Evolutionary conservation across 2,888 invertebrate species (phyloP), one percentile per base, ranked within the genome.

Genomic region (Leptopilina drosophilae): DNA sequence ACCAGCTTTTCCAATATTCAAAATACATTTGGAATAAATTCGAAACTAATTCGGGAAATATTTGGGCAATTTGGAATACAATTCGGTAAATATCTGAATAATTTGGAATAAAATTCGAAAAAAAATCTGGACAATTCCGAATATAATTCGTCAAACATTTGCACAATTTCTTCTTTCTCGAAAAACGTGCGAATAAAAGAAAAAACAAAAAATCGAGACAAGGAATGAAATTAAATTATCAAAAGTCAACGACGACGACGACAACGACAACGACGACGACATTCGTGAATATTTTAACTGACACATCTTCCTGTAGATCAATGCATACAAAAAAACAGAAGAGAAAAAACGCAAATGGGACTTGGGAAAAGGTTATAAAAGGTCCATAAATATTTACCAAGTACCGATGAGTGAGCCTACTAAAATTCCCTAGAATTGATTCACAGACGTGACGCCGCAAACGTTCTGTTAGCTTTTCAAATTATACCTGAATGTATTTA

Each of bases 381-480:
- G 73, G 73, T 73, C 56, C 56, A 73, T 73, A 73, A 73, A 73
- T 73, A 73, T 73, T 73, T 56, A 59, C 56, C 15, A 73, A 73
- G 73, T 73, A 73, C 56, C 73, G 56, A 73, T 73, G 56, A 73
- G 49, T n/a, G 73, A 73, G 73, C 15, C 53, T 73, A 73, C 73
- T 73, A 73, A 73, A 73, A 73, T 73, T 73, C 73, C 73, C 73
- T 73, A 73, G 73, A 73, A 73, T 73, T 73, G 56, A 73, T 73
- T 73, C 56, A 73, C 53, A 59, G 53, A 73, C 73, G 53, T 26
- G 53, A 73, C 40, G 73, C 56, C 73, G 73, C 73, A 73, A 73
- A 73, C 56, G 56, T 33, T 42, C 42, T 73, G 73, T 73, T 73
- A 11, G 73, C 73, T 73, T 73, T 73, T 59, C 26, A 59, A 73